Percentiles rank a stretch among this genome's conserved stretches.
phyloP scores from a whole-genome alignment of 1,140 invertebrate genomes.

The Coptotermes formosanus region DNA sequence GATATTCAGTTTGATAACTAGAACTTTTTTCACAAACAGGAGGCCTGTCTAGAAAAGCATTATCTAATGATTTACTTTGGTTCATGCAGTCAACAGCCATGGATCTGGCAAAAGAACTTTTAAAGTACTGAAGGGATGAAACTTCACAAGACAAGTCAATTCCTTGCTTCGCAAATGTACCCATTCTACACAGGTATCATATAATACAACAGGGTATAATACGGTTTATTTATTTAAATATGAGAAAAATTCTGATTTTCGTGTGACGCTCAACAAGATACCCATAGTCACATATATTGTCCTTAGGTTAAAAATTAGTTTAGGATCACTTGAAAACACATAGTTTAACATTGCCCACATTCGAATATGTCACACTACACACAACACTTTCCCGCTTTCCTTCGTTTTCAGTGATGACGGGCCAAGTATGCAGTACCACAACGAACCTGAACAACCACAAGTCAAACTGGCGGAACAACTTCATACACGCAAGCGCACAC shows the following conservation, averaged over 20 bases:
- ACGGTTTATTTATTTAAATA: not conserved
- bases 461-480: constrained; percentile 5
- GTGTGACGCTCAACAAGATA: not conserved
- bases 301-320: not conserved
- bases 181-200: not conserved
- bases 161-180: constrained; percentile 40
- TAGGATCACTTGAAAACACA: not conserved
- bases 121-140: constrained; percentile 48
- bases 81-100: constrained; percentile 44
- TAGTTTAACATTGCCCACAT: not conserved
- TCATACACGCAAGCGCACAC: not conserved
- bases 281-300: not conserved
- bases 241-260: not conserved
- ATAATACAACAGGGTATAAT: too few species aligned
- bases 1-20: not conserved
- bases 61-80: constrained; percentile 49
- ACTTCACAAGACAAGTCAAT: constrained; percentile 50
- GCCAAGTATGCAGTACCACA: not conserved
- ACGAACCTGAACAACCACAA: not conserved
- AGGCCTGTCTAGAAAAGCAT: constrained; percentile 40
- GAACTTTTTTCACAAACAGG: not conserved
- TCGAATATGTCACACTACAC: not conserved
- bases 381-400: not conserved
- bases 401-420: not conserved
- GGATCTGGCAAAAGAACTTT: constrained; percentile 51